These are phyloP conservation scores for Zhuqinia jingwanae DNA, from an alignment of 2,888 invertebrate species.

Conservation along the genomic window DNA sequence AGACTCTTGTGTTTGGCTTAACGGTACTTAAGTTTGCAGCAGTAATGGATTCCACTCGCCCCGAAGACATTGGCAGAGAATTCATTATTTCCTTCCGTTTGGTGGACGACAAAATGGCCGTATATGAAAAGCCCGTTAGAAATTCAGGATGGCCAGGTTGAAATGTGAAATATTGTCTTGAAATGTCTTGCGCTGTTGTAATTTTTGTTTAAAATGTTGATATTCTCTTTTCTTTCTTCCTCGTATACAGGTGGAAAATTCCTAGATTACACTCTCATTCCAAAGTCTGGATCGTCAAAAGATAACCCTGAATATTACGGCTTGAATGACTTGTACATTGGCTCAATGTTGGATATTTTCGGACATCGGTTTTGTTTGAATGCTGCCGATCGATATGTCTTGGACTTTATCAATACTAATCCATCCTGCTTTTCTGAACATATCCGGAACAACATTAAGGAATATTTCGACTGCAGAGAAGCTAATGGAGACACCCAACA, in stretches of 20 bases:
- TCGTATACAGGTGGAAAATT: conserved; percentile 89
- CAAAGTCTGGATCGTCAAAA: conserved; percentile 86
- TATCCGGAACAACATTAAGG: conserved; percentile 86
- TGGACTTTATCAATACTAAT: conserved; percentile 85
- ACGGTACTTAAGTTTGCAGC: conserved; percentile 89
- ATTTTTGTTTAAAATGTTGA: no score
- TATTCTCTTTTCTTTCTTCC: no score
- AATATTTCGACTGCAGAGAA: conserved; percentile 85
- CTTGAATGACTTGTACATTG: conserved; percentile 90
- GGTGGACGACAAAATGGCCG: conserved; percentile 88
- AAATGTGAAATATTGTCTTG: not conserved
- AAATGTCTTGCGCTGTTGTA: no score
- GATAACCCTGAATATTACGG: conserved; percentile 89
- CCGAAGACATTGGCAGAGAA: conserved; percentile 87
- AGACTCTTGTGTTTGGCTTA: conserved; percentile 87
- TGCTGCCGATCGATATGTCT: conserved; percentile 88
- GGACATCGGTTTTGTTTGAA: conserved; percentile 89
- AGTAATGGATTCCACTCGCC: conserved; percentile 88
- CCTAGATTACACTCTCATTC: conserved; percentile 85
- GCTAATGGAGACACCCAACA: conserved; percentile 49
- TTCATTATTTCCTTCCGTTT: conserved; percentile 90
- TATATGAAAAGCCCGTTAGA: conserved; percentile 87
- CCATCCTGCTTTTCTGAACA: conserved; percentile 87
- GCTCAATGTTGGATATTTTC: conserved; percentile 87
- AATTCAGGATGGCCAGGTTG: conserved; percentile 87